Evolutionary conservation across 2,797 vertebrate genomes (phyloP).

Genomic region (Gymnothorax javanicus): DNA sequence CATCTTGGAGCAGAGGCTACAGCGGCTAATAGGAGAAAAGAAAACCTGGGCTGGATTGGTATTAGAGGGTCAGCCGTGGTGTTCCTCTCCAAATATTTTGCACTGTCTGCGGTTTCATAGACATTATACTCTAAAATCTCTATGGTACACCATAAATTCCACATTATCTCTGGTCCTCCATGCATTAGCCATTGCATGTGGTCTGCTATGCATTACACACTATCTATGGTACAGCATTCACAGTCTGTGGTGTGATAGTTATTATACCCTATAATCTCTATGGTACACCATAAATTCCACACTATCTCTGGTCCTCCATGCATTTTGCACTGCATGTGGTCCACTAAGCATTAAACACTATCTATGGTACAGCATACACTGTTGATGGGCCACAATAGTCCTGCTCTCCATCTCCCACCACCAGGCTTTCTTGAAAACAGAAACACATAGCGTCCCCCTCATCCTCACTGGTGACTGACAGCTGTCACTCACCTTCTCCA

Average conservation of each 20-base stretch:
- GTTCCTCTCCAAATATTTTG: no score
- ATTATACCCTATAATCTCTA: not conserved
- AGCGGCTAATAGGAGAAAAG: no score
- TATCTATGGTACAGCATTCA: not conserved
- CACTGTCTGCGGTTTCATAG: no score
- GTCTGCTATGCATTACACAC: not conserved
- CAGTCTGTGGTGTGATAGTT: no score
- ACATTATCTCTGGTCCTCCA: not conserved
- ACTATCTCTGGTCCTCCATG: not conserved
- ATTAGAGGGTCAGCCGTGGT: no score
- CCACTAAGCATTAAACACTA: not conserved
- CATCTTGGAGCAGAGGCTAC: no score
- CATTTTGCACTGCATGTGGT: not conserved
- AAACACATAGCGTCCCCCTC: not conserved
- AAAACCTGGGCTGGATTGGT: no score
- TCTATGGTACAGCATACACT: not conserved
- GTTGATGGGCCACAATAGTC: not conserved
- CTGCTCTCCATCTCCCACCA: not conserved
- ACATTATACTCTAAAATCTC: not conserved
- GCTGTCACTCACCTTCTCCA: slow-evolving; percentile 83
- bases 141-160: not conserved
- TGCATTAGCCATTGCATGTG: not conserved
- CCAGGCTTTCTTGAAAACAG: not conserved
- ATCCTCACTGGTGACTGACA: not conserved
- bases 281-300: not conserved